These are phyloP conservation scores for Hippopotamyrus pictus DNA, from an alignment of 2,797 vertebrate species.

Conservation along the genomic window DNA sequence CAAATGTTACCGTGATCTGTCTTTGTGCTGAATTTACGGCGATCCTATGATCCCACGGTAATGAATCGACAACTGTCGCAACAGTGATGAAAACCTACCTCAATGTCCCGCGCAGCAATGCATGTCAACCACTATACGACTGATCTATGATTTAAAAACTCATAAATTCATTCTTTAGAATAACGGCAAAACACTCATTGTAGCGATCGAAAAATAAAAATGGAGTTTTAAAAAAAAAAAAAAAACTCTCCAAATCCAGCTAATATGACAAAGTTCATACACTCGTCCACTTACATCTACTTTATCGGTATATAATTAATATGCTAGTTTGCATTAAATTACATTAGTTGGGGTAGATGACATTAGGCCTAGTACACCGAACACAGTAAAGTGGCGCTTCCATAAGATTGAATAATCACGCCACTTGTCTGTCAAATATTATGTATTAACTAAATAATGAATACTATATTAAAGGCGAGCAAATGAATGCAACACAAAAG, in stretches of 20 bases:
- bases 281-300: neutral
- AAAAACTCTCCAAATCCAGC: neutral
- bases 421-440: neutral
- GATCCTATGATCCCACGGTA: neutral
- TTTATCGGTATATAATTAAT: neutral
- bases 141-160: neutral
- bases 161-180: neutral
- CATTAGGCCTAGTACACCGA: neutral
- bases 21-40: neutral
- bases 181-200: neutral
- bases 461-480: neutral
- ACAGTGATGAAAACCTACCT: neutral
- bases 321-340: neutral
- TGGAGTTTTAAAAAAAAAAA: neutral
- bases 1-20: neutral
- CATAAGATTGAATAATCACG: neutral
- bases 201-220: neutral
- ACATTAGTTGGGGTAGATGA: neutral
- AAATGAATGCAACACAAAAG: neutral
- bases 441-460: neutral
- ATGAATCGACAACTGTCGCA: neutral
- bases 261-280: neutral
- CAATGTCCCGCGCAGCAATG: too few relatives aligned
- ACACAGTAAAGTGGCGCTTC: neutral
- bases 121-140: neutral